Base-by-base conservation (phyloP, 2,797 vertebrate genomes). In the Myoxocephalus aenaeus region DNA sequence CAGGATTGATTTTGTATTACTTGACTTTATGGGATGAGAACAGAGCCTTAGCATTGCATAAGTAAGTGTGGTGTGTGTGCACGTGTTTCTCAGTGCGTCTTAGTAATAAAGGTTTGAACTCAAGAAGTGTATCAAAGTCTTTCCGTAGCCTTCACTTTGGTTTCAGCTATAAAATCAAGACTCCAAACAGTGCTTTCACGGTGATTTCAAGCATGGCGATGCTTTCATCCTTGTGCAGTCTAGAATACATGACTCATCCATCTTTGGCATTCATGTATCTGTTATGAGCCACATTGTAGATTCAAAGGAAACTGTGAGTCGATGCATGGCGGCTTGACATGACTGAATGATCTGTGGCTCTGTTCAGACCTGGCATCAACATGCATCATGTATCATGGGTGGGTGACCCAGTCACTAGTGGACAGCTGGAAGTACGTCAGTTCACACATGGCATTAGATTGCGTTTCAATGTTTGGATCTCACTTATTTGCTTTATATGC, bases 91-190 rank as follows among this genome's bases (percentile, higher is more conserved):
- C 2, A 66, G 40, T 65, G 65, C 73, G 51, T 50, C 12, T 38
- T 59, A 42, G 27, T 65, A 70, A 75, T 64, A 32, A 63, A 57
- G 10, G 1, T 46, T 51, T 57, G 18, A 63, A 71, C 7, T 10
- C 5, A 36, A 53, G 8, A 51, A 9, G 22, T 54, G 14, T 59
- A 27, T 63, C 18, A 14, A 67, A 63, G 27, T 51, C 44, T 74
- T 65, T 66, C 17, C 51, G 25, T 27, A n/a, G n/a, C 42, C 36
- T 57, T 25, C n/a, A 44, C 20, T 42, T 53, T 56, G 6, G 48
- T 40, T 54, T 73, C 32, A 25, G 48, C 38, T 59, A 65, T 61
- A 58, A 34, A 81, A 77, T 70, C 62, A 73, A 75, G 34, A 73
- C 77, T 67, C 56, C 57, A 66, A 70, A 32, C n/a, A 40, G 29